Evolutionary conservation across 1,140 invertebrate genomes (phyloP).

Genomic region (Ceratoteleas bidentatus): DNA sequence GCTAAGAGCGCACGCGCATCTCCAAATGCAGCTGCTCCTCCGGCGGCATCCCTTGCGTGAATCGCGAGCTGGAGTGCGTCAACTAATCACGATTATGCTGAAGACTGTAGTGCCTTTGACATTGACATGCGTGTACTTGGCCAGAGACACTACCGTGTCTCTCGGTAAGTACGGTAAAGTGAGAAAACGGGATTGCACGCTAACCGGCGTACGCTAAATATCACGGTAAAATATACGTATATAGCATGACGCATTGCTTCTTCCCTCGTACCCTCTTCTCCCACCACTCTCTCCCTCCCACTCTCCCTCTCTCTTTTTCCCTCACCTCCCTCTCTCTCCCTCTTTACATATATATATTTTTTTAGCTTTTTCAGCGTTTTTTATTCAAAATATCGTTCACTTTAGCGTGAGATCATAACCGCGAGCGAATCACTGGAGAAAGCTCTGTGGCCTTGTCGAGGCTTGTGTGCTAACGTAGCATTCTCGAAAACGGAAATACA

Average conservation of each 20-base stretch:
- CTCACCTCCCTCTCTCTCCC: background rate
- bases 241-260: constrained; percentile 67
- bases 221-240: constrained; percentile 76
- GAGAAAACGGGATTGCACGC: too few relatives aligned
- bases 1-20: constrained; percentile 63
- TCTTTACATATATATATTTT: constrained; percentile 13
- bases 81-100: constrained; percentile 80
- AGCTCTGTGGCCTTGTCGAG: constrained; percentile 20
- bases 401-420: constrained; percentile 50
- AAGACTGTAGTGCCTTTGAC: constrained; percentile 78
- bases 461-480: constrained; percentile 9
- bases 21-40: too few relatives aligned
- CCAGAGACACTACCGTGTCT: too few relatives aligned
- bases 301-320: constrained; percentile 9
- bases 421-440: constrained; percentile 60
- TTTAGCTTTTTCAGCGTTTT: constrained; percentile 2
- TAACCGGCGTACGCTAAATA: too few relatives aligned
- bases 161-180: too few relatives aligned
- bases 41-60: too few relatives aligned
- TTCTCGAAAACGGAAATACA: background rate
- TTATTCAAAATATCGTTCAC: constrained; percentile 47
- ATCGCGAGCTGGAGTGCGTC: constrained; percentile 47
- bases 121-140: constrained; percentile 44
- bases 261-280: background rate
- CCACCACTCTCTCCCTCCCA: constrained; percentile 12